A percentile compares a stretch with the other conserved stretches of the same genome.
Conservation (phyloP, 2,888 invertebrate species). For the Plebejus melissa region DNA sequence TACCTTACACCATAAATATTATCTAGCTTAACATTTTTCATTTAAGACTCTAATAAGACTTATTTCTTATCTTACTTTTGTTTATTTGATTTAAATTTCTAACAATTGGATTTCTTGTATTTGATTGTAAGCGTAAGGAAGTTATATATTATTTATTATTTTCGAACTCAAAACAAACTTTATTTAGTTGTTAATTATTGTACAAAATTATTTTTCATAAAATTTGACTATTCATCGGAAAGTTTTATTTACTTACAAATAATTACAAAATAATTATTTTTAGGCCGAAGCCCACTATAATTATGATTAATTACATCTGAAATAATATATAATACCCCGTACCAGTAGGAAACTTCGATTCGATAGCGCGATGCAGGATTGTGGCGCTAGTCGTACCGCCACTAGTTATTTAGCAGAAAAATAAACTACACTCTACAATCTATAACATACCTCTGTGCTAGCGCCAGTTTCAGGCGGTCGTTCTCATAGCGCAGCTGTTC, state of each 20-base stretch:
- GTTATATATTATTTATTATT: constrained; percentile 6
- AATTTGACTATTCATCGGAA: constrained; percentile 39
- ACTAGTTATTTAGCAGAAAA: too few species aligned
- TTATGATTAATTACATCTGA: too few species aligned
- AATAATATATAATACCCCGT: too few species aligned
- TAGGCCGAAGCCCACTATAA: too few species aligned
- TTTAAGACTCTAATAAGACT: background rate
- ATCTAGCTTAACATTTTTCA: background rate
- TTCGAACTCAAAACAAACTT: background rate
- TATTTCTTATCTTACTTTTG: background rate
- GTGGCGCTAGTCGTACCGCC: too few species aligned
- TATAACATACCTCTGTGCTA: constrained; percentile 88
- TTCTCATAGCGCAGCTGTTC: constrained; percentile 98
- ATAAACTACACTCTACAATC: too few species aligned
- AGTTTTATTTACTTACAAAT: background rate
- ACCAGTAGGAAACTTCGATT: too few species aligned
- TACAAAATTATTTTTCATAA: constrained; percentile 63
- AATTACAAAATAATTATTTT: background rate
- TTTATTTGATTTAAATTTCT: background rate
- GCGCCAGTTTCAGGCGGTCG: constrained; percentile 95
- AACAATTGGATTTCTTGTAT: background rate
- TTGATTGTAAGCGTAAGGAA: background rate
- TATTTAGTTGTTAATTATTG: constrained; percentile 50
- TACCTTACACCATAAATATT: background rate
- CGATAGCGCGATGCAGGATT: too few species aligned